Evolutionary conservation across 2,113 vertebrate genomes (phyloP).

Genomic region (Phylloscopus trochilus): DNA sequence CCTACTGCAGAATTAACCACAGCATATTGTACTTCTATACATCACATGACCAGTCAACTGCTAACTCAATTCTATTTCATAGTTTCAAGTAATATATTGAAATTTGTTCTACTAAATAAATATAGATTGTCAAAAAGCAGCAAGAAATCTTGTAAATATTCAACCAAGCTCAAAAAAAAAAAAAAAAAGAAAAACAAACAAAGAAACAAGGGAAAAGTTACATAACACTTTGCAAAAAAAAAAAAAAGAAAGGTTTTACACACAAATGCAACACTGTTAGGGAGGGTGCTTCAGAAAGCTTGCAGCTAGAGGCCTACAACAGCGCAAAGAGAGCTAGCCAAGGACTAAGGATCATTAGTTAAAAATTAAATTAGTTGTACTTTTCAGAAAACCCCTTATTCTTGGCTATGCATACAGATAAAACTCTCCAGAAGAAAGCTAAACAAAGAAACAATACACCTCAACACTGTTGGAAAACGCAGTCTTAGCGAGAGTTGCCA

Average conservation of each 20-base stretch:
- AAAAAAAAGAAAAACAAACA: constrained; percentile 44
- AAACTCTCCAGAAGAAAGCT: constrained; percentile 21
- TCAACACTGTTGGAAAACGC: constrained; percentile 36
- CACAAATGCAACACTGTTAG: constrained; percentile 67
- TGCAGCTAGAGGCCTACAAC: constrained; percentile 76
- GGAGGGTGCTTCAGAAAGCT: constrained; percentile 78
- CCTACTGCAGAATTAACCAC: constrained; percentile 71
- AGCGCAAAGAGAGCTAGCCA: constrained; percentile 72
- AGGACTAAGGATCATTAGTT: constrained; percentile 12
- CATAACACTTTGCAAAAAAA: constrained; percentile 57
- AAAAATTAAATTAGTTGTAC: constrained; percentile 16
- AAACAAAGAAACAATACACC: constrained; percentile 22
- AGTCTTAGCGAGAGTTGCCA: constrained; percentile 23
- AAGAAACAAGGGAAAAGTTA: constrained; percentile 36
- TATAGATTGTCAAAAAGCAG: constrained; percentile 94
- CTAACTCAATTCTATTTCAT: constrained; percentile 70
- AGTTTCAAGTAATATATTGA: constrained; percentile 79
- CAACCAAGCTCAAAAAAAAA: constrained; percentile 67
- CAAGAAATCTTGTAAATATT: constrained; percentile 76
- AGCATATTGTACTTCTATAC: constrained; percentile 69
- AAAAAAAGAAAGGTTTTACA: constrained; percentile 14
- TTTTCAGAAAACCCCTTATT: constrained; percentile 2
- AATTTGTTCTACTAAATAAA: constrained; percentile 77
- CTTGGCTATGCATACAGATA: constrained; percentile 1
- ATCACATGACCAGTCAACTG: constrained; percentile 63